Evolutionary conservation across 2,888 invertebrate genomes (phyloP), one percentile per base, ranked within the genome.

Genomic region (Agriopis marginaria): DNA sequence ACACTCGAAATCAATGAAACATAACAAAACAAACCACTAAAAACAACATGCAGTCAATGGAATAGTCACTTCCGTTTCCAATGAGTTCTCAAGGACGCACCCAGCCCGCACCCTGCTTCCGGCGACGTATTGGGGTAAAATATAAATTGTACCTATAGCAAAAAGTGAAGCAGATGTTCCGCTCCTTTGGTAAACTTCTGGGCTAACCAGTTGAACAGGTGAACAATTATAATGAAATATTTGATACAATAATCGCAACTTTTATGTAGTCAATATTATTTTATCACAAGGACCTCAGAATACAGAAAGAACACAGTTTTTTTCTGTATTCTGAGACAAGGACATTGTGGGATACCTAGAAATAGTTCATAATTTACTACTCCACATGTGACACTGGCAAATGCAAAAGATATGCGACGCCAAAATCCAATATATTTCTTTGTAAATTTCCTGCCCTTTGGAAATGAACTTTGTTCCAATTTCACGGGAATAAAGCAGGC

Each of bases 81-180:
- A 85, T 87, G 79, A 85, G 78, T 76, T 78, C 83, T 89, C 91
- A 91, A 92, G 91, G 91, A 89, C 92, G 82, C 89, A 82, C 91
- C 91, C 89, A 89, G 80, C 86, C 89, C 89, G 86, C 89, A 87
- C 93, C 92, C 91, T 80, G 85, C 85, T 92, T 93, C 93, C 93
- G 93, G 82, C 82, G 74, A 82, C 81, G 82, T 85, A 89, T 84
- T 87, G 82, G 91, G 90, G 90, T 90, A 84, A 83, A 84, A 78
- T 82, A 14, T 85, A 79, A 1, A 23, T 62, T 73, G 77, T 32
- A n/a, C n/a, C n/a, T n/a, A 32, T 32, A 32, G 82, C 84, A 88
- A 89, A 91, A 89, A 89, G 84, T 82, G 77, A 79, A 82, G 77
- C 87, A 88, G 85, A 84, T 86, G 86, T 77, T 77, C 61, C 68